A percentile compares a stretch with the other conserved stretches of the same genome.
Conservation (phyloP, 2,888 invertebrate species). For the Trichogramma dendrolimi region DNA sequence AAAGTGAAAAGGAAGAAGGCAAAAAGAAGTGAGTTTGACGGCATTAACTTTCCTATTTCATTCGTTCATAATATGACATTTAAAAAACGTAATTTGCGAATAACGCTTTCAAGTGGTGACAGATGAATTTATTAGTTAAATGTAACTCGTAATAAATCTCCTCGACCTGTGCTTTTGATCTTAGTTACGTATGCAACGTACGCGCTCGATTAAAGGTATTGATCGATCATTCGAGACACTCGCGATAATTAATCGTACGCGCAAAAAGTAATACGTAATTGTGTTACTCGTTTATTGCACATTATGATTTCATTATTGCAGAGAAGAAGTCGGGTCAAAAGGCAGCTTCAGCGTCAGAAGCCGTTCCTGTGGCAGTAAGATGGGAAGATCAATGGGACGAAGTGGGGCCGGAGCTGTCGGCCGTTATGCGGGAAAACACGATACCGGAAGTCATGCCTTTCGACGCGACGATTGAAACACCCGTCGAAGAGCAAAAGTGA, state of each 20-base stretch:
- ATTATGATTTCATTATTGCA: too few species aligned
- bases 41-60: background rate
- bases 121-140: too few species aligned
- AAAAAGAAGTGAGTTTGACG: slow-evolving; percentile 37
- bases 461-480: slow-evolving; percentile 78
- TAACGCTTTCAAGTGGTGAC: too few species aligned
- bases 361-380: slow-evolving; percentile 34
- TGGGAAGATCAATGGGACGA: slow-evolving; percentile 65
- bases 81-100: too few species aligned
- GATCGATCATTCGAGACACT: too few species aligned
- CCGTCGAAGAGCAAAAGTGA: slow-evolving; percentile 87
- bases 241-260: too few species aligned
- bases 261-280: too few species aligned
- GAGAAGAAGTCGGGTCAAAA: background rate
- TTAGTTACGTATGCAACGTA: too few species aligned
- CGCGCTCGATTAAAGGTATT: too few species aligned
- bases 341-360: slow-evolving; percentile 8
- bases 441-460: slow-evolving; percentile 72
- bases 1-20: slow-evolving; percentile 56
- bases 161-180: too few species aligned
- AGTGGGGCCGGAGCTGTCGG: slow-evolving; percentile 60
- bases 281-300: too few species aligned
- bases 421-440: slow-evolving; percentile 57
- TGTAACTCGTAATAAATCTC: too few species aligned
- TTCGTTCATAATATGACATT: background rate